Percentiles rank a stretch among this genome's conserved stretches.
Conservation (phyloP, 2,888 invertebrate genomes). For the Drosophila picticornis region DNA sequence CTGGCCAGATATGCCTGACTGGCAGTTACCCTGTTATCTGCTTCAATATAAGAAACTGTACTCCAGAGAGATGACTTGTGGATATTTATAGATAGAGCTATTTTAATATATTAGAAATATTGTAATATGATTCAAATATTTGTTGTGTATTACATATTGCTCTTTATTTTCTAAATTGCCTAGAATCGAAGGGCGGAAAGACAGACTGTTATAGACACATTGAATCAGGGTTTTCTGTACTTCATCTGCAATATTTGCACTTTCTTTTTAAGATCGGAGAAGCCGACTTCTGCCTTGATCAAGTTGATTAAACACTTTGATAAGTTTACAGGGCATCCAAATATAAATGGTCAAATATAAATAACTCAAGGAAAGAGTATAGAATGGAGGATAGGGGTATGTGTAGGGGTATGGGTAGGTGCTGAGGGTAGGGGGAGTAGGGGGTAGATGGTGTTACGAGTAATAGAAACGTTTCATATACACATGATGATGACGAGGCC, state of each 20-base stretch:
- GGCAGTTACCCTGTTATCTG: background rate
- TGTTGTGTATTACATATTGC: background rate
- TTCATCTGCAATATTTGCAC: background rate
- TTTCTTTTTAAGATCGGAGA: background rate
- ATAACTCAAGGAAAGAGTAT: conserved; percentile 48
- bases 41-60: background rate
- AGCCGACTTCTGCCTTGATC: too few relatives aligned
- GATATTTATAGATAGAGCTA: background rate
- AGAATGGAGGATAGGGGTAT: background rate
- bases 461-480: conserved; percentile 50
- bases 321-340: conserved; percentile 17
- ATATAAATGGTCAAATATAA: conserved; percentile 52
- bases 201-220: background rate
- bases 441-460: conserved; percentile 6
- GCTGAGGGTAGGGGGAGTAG: too few relatives aligned
- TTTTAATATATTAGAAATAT: background rate
- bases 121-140: background rate
- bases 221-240: rapidly evolving
- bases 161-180: background rate
- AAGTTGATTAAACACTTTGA: background rate
- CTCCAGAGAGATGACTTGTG: background rate
- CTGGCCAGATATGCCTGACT: background rate
- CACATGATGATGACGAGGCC: conserved; percentile 52
- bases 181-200: background rate
- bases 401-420: background rate